Base-by-base conservation (phyloP, 2,113 vertebrate genomes). In the Pterocles gutturalis region DNA sequence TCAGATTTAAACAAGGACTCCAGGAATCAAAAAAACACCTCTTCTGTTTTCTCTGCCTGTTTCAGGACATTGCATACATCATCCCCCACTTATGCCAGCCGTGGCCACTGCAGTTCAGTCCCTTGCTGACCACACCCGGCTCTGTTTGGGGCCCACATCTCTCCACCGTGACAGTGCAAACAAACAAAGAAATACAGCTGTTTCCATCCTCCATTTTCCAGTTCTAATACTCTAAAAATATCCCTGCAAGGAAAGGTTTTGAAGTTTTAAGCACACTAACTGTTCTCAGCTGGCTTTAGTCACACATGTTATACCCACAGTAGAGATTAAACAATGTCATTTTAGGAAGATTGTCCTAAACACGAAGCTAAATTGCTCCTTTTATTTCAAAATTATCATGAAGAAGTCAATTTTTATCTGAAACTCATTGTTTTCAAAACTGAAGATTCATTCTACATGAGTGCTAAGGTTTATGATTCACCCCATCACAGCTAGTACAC, bases 1-100 rank as follows among this genome's bases (percentile, higher is more conserved):
- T 38, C 18, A 64, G 12, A 28, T 53, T 81, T 55, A 84, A 88
- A n/a, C 7, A 89, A 38, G 45, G 12, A 53, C 13, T 2, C 14
- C 24, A 60, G 20, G 9, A 77, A 62, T 41, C 3, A 33, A 53
- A 54, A 54, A 16, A 78, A 31, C 13, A 19, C 20, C 0, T 13
- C 0, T 5, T 54, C 65, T 4, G 7, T 48, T 86, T 88, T 34
- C 7, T 57, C 58, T 46, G n/a, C 19, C 36, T 6, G 0, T 45
- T n/a, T 9, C 0, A 2, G 7, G 6, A 24, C 2, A 1, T 8
- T 43, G 3, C 19, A 9, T 19, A 33, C 9, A 13, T 57, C 45
- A 66, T 4, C 11, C 34, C 17, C 3, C 11, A 12, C 15, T 61
- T 38, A 43, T 0, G 2, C 36, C 57, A 57, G 34, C 46, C 85